Base-by-base conservation (phyloP, 2,888 invertebrate genomes). In the Lepidonotus clava region DNA sequence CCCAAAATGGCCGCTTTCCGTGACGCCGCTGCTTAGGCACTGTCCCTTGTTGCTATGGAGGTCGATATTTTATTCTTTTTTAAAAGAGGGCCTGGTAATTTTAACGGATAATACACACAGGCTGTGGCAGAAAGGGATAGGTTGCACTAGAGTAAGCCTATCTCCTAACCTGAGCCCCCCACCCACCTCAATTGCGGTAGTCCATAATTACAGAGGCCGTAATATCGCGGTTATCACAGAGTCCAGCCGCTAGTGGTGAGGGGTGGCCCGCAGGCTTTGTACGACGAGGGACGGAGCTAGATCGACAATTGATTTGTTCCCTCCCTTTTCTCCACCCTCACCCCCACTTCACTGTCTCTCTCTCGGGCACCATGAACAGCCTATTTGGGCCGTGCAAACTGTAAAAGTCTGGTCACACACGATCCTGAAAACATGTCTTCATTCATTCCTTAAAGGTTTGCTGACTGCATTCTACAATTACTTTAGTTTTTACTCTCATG, bases 1-100 rank as follows among this genome's bases (percentile, higher is more conserved):
- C 53, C 11, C 61, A 61, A 61, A 61, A 61, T 61, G 61, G 61
- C 61, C 5, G 61, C 61, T 28, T 28, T 61, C 61, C 61, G 61
- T 61, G 61, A 28, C 61, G 14, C 61, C 28, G 14, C 24, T 32
- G 28, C 28, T 61, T 14, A 61, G 61, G 28, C 8, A 11, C 14
- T n/a, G 1, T 32, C 28, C 21, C 24, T 32, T 61, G 61, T 28
- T 61, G 24, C 61, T 32, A 61, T 4, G n/a, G 24, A 61, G 28
- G 18, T 32, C 24, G 61, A 61, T 28, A 61, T 61, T 61, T 61
- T 24, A 2, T 11, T 1, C 11, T 53, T 53, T 53, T 53, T 53
- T 53, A 24, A 61, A 61, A 61, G 46, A 11, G 61, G 61, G 28
- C 28, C 1, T 28, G 61, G 61, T 61, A 61, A 61, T 61, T 61